A percentile compares a stretch with the other conserved stretches of the same genome.
phyloP scores from a whole-genome alignment of 1,140 invertebrate genomes.

The Luehdorfia chinensis region DNA sequence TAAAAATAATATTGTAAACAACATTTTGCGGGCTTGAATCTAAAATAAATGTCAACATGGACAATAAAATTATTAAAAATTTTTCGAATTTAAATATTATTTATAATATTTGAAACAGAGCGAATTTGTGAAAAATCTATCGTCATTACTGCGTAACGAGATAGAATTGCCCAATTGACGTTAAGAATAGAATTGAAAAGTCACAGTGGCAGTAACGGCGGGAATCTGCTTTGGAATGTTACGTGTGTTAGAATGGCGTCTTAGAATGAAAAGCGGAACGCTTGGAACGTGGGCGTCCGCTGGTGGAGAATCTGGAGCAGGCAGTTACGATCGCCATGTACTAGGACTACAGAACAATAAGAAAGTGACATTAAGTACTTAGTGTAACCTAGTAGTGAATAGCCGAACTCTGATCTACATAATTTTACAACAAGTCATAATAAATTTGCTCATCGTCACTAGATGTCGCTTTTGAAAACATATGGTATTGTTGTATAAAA shows the following conservation, averaged over 20 bases:
- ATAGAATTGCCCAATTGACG: conserved; percentile 1
- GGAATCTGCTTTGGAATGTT: conserved; percentile 17
- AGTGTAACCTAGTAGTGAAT: conserved; percentile 29
- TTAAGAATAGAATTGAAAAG: conserved; percentile 10
- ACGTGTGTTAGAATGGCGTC: neutral
- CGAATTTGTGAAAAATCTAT: neutral
- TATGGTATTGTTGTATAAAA: too few relatives aligned
- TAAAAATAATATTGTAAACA: too few relatives aligned
- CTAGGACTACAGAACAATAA: conserved; percentile 41
- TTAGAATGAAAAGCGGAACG: conserved; percentile 48
- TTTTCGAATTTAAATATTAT: too few relatives aligned
- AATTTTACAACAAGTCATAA: too few relatives aligned
- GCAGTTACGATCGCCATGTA: conserved; percentile 71
- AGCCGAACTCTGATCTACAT: too few relatives aligned
- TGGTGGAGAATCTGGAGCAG: conserved; percentile 74
- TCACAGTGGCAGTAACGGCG: conserved; percentile 5
- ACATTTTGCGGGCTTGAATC: too few relatives aligned
- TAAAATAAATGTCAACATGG: too few relatives aligned
- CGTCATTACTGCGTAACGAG: conserved; percentile 17
- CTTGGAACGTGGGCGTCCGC: conserved; percentile 61
- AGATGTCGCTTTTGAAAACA: neutral
- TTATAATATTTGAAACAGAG: too few relatives aligned
- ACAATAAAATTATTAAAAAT: too few relatives aligned
- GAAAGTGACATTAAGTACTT: conserved; percentile 11
- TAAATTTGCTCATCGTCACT: neutral